phyloP scores from a whole-genome alignment of 2,797 vertebrate genomes.

The Propithecus deckenii region DNA sequence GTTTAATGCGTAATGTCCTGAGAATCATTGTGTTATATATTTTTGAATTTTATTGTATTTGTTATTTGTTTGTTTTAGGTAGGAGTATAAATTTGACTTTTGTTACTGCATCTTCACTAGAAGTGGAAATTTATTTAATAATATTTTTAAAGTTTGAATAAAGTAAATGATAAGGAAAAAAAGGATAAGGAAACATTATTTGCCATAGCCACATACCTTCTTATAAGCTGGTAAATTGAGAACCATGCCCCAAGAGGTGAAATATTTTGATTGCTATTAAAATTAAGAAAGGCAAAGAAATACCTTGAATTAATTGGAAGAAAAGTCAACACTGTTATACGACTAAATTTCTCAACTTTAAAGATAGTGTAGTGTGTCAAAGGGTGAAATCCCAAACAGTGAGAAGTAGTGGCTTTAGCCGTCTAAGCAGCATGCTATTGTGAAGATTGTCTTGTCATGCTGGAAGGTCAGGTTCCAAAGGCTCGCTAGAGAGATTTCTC shows the following conservation, averaged over 20 bases:
- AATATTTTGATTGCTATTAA: background rate
- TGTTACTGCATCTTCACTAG: background rate
- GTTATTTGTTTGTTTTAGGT: background rate
- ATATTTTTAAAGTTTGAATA: background rate
- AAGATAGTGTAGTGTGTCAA: constrained; percentile 20
- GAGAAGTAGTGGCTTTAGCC: constrained; percentile 26
- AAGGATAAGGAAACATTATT: background rate
- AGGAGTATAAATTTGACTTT: rapidly evolving
- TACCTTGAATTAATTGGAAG: background rate
- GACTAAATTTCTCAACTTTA: constrained; percentile 41
- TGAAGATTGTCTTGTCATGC: background rate
- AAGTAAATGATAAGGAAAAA: background rate
- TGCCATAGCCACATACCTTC: background rate
- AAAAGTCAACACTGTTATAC: background rate
- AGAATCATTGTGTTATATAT: background rate
- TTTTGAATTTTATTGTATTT: background rate
- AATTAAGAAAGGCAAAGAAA: background rate
- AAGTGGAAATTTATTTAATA: background rate
- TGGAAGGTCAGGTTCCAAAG: constrained; percentile 12
- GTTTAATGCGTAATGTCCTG: background rate
- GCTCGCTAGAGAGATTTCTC: constrained; percentile 13
- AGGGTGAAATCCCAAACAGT: constrained; percentile 30
- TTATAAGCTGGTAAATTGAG: background rate
- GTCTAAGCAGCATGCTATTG: background rate
- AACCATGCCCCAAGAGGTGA: background rate